These are phyloP conservation scores for Hylyphantes graminicola DNA, from an alignment of 1,140 invertebrate species.

Conservation along the genomic window DNA sequence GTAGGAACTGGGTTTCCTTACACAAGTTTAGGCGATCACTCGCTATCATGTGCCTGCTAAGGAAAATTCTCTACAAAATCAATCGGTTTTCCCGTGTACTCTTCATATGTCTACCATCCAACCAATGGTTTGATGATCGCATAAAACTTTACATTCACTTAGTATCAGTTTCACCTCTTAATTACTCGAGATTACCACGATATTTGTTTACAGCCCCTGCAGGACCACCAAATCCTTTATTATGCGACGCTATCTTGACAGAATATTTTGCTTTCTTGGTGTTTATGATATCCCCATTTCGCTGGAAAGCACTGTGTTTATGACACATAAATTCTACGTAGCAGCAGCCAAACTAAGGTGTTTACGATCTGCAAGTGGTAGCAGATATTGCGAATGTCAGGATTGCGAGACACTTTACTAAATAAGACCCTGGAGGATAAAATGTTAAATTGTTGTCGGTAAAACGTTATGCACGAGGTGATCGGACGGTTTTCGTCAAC, in stretches of 20 bases:
- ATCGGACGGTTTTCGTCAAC: no score
- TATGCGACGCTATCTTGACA: slow-evolving; percentile 29
- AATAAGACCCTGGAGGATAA: slow-evolving; percentile 3
- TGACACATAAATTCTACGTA: slow-evolving; percentile 50
- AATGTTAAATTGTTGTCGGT: slow-evolving; percentile 8
- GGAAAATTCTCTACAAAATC: no score
- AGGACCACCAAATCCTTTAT: not conserved
- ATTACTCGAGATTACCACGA: slow-evolving; percentile 28
- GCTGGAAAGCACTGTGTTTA: slow-evolving; percentile 44
- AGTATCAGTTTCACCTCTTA: slow-evolving; percentile 35
- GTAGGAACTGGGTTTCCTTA: no score
- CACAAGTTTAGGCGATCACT: no score
- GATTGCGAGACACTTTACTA: slow-evolving; percentile 20
- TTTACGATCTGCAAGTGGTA: slow-evolving; percentile 28
- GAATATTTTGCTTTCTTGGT: slow-evolving; percentile 42
- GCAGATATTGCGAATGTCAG: not conserved
- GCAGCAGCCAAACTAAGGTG: slow-evolving; percentile 37
- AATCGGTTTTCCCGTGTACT: no score
- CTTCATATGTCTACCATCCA: no score
- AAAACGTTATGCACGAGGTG: no score
- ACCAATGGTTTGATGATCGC: no score
- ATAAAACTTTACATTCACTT: not conserved
- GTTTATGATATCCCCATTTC: slow-evolving; percentile 56
- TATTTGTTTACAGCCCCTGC: slow-evolving; percentile 53
- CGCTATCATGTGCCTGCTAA: no score